phyloP scores from a whole-genome alignment of 37 sponge, comb jelly and placozoan genomes.

The Hexactinellida sp. region DNA sequence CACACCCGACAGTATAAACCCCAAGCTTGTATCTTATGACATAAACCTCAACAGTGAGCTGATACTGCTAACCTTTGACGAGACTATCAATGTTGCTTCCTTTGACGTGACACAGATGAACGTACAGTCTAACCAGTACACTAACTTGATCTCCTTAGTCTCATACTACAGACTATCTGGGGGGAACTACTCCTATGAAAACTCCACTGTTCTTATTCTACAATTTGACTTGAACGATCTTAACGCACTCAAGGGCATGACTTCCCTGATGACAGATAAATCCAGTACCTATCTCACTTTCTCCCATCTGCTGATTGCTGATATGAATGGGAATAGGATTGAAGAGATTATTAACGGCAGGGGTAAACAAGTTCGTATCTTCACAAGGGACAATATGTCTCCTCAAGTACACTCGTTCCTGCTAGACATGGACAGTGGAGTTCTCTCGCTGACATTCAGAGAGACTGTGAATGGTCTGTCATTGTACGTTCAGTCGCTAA shows the following conservation, averaged over 20 bases:
- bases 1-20: slow-evolving; percentile 3
- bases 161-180: not conserved
- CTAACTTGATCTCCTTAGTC: not conserved
- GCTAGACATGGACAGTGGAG: slow-evolving; percentile 43
- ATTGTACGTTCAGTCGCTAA: slow-evolving; percentile 29
- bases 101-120: not conserved
- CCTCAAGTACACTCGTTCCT: not conserved
- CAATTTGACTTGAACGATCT: slow-evolving; percentile 44
- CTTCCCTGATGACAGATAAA: slow-evolving; percentile 23
- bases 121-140: not conserved
- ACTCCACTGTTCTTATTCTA: slow-evolving; percentile 49
- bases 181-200: slow-evolving; percentile 23
- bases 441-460: slow-evolving; percentile 42
- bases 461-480: slow-evolving; percentile 65
- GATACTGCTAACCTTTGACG: slow-evolving; percentile 15
- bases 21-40: not conserved
- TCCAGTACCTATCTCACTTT: slow-evolving; percentile 46
- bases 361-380: slow-evolving; percentile 30
- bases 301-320: slow-evolving; percentile 27
- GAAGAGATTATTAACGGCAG: slow-evolving; percentile 35
- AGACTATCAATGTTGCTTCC: slow-evolving; percentile 22
- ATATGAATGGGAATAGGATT: slow-evolving; percentile 63
- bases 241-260: slow-evolving; percentile 51
- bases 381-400: not conserved
- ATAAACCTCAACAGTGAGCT: slow-evolving; percentile 13